These are phyloP conservation scores for Nephila pilipes DNA, from an alignment of 1,140 invertebrate genomes.

Conservation along the genomic window DNA sequence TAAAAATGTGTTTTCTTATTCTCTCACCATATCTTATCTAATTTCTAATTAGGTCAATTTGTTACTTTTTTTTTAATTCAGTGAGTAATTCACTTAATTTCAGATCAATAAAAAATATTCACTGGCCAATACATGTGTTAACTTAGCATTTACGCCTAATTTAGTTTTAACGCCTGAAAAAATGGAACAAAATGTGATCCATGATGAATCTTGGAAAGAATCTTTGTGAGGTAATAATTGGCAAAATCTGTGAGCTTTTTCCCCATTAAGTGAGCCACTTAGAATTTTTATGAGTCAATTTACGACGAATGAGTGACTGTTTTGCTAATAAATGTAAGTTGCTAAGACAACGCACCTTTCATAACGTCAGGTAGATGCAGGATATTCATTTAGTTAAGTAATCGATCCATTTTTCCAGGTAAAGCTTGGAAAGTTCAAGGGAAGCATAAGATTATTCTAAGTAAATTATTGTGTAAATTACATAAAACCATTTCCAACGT, in stretches of 20 bases:
- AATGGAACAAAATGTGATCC: too few relatives aligned
- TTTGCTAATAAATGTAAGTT: slow-evolving; percentile 23
- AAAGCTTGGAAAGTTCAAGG: background rate
- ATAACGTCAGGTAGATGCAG: slow-evolving; percentile 7
- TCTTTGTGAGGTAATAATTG: background rate
- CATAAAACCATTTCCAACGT: too few relatives aligned
- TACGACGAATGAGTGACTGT: slow-evolving; percentile 18
- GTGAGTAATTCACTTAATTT: too few relatives aligned
- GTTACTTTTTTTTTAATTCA: too few relatives aligned
- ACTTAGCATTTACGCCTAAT: too few relatives aligned
- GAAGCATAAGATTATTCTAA: background rate
- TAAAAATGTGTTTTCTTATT: too few relatives aligned
- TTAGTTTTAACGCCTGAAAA: too few relatives aligned
- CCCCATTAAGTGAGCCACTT: background rate
- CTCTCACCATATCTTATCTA: too few relatives aligned
- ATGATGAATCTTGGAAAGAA: too few relatives aligned
- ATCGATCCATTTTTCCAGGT: slow-evolving; percentile 44
- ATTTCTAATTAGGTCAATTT: too few relatives aligned
- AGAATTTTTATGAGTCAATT: slow-evolving; percentile 10
- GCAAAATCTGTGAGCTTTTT: background rate
- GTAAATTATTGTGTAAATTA: background rate
- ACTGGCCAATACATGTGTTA: too few relatives aligned
- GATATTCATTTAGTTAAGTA: background rate
- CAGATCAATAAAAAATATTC: too few relatives aligned
- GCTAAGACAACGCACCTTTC: slow-evolving; percentile 43